Base-by-base conservation (phyloP, 2,797 vertebrate species). In the Alauda arvensis region DNA sequence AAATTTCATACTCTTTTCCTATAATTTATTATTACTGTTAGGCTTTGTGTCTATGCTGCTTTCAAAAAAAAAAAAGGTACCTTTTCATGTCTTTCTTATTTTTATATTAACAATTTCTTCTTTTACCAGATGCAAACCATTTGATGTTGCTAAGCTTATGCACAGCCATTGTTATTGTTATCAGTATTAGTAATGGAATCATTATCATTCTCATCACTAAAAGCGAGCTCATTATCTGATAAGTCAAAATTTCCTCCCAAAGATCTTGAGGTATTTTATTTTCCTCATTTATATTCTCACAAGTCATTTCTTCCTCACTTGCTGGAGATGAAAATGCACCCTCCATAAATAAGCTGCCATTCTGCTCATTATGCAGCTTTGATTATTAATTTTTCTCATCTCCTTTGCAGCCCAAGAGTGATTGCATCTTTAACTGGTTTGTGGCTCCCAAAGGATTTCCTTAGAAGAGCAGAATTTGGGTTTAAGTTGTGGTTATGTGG, bases 161-260 rank as follows among this genome's bases (percentile, higher is more conserved):
- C 75, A 46, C 19, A 86, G 79, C 91, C 82, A 86, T 86, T 96
- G 90, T 93, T 93, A 77, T 89, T 95, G 39, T 93, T 95, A 88
- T 92, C 93, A 90, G 63, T 60, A 91, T 94, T 74, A 86, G 87
- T 80, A 96, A 93, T 90, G 66, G 77, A 93, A 90, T 93, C 78
- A 93, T 95, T 95, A 94, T 94, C 92, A 93, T 94, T 94, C 93
- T 93, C 78, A 93, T 96, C 90, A 94, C 82, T 91, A 91, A 95
- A 89, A 96, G 72, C 21, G 34, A 89, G 52, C 90, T 95, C 71
- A 93, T 96, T 97, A 95, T 94, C 93, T 95, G 92, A 93, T 96
- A 96, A 95, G 87, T 94, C 83, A 85, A 95, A 96, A 93, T 93
- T 94, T 95, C 85, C 84, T 95, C 74, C 71, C 56, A 60, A 72